Evolutionary conservation across 2,797 vertebrate species (phyloP), one percentile per base, ranked within the genome.

Genomic region (Hoplostethus mediterraneus): DNA sequence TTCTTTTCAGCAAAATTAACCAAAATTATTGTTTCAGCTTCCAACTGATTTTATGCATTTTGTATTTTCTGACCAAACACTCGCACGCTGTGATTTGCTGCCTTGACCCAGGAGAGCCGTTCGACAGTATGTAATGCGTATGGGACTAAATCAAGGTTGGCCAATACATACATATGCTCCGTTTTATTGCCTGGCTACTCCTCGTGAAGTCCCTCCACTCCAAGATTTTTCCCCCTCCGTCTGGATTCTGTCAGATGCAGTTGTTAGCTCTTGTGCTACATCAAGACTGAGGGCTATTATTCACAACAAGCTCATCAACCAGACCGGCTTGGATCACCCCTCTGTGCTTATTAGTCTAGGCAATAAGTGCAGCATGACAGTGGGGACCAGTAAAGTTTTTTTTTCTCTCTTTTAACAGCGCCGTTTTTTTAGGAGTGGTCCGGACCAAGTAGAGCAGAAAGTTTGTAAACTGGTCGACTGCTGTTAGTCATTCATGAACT

Each of bases 51-150:
- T 90, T 85, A 91, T 87, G 79, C 64, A 66, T 81, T 88, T 81
- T 77, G 42, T 91, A 73, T 90, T 90, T 89, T 91, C 79, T 81
- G 64, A 87, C 79, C 83, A 89, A 90, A 92, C 81, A 91, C 40
- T 30, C 47, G 21, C 48, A 49, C 75, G 68, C 73, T 62, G 28
- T 28, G 64, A 67, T 86, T 85, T 78, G 71, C 83, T 85, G 81
- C 83, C 81, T 49, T 79, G 79, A 87, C 84, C 84, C 82, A 58
- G 2, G 75, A 77, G 84, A 76, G 59, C 36, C 68, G 38, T 80
- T 77, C 53, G 66, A 63, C 80, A 51, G 59, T 69, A 40, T 58
- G 67, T 69, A 85, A 78, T 74, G 81, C 75, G 63, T 70, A 69
- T 44, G 69, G 75, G 74, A 82, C 71, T 66, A 66, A 71, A 80